These are phyloP conservation scores for Phylloscopus whistleri DNA, from an alignment of 2,113 vertebrate genomes.

Conservation along the genomic window DNA sequence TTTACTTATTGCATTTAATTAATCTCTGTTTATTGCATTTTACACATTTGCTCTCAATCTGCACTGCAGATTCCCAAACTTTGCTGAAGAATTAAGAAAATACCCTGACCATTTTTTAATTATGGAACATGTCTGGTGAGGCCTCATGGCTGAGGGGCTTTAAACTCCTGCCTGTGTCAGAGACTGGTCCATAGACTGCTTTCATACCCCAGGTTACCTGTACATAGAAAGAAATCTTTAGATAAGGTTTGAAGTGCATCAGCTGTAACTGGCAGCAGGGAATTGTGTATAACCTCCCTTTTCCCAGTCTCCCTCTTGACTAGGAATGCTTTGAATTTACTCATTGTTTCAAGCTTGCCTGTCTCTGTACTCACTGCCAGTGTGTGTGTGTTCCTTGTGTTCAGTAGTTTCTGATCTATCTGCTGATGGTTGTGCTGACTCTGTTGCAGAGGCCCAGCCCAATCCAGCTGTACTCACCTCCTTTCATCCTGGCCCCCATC, in stretches of 20 bases:
- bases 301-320: background rate
- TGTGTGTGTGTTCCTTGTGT: background rate
- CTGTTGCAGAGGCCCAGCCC: conserved; percentile 84
- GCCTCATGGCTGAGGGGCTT: background rate
- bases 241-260: background rate
- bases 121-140: background rate
- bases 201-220: background rate
- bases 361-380: background rate
- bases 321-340: background rate
- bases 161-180: background rate
- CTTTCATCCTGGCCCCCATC: conserved; percentile 89
- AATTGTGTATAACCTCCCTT: background rate
- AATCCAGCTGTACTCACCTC: conserved; percentile 89
- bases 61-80: background rate
- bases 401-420: background rate
- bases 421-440: background rate
- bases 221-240: background rate
- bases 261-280: background rate
- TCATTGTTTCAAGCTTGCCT: background rate
- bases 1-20: background rate
- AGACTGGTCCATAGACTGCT: background rate
- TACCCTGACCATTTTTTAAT: background rate
- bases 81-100: background rate
- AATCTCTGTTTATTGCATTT: background rate
- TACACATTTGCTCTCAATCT: background rate